Percentiles rank a stretch among this genome's conserved stretches.
Conservation (phyloP, 2,888 invertebrate genomes). For the Brenthis hecate region DNA sequence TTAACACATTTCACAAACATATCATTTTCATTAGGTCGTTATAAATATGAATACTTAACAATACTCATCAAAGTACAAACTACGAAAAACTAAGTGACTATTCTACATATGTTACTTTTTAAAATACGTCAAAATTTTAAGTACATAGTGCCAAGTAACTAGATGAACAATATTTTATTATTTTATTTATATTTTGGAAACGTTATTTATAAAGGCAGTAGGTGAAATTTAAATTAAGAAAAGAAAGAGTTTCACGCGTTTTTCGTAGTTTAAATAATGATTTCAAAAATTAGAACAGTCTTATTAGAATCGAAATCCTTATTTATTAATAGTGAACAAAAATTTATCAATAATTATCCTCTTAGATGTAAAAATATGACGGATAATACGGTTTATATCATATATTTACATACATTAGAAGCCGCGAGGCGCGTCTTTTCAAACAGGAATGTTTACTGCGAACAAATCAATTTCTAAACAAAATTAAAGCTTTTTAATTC, state of each 20-base stretch:
- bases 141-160: slow-evolving; percentile 11
- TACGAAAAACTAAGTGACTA: slow-evolving; percentile 48
- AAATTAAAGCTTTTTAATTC: slow-evolving; percentile 45
- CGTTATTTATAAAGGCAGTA: neutral
- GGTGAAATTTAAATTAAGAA: neutral
- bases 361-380: slow-evolving; percentile 31
- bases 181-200: neutral
- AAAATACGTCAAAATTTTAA: slow-evolving; percentile 2
- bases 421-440: slow-evolving; percentile 41
- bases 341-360: slow-evolving; percentile 19
- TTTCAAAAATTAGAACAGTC: slow-evolving; percentile 60
- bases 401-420: slow-evolving; percentile 34
- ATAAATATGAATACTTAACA: slow-evolving; percentile 54
- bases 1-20: slow-evolving; percentile 47
- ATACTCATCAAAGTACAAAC: slow-evolving; percentile 49
- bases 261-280: slow-evolving; percentile 35
- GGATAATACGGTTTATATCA: slow-evolving; percentile 29
- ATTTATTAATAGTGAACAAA: slow-evolving; percentile 35
- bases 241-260: slow-evolving; percentile 15
- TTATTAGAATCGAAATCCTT: slow-evolving; percentile 53
- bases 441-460: slow-evolving; percentile 43
- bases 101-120: neutral
- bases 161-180: neutral
- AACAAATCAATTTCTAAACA: slow-evolving; percentile 38
- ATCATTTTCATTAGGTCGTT: slow-evolving; percentile 56